These are phyloP conservation scores for Achroia grisella DNA, from an alignment of 1,140 invertebrate genomes.

Conservation along the genomic window DNA sequence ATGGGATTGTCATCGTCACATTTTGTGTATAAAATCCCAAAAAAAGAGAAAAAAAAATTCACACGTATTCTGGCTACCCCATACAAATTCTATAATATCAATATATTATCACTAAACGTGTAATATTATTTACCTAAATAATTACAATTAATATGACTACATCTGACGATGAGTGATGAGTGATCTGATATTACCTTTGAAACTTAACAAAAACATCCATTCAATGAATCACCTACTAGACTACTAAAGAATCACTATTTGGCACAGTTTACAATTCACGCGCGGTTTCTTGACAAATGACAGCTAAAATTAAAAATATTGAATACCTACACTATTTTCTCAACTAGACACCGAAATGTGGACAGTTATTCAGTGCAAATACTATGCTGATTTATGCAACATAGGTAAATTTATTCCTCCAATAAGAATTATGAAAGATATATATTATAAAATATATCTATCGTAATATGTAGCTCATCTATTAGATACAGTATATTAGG, in stretches of 20 bases:
- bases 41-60: not conserved
- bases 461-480: too few relatives aligned
- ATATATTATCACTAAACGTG: too few relatives aligned
- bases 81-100: too few relatives aligned
- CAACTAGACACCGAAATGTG: not conserved
- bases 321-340: conserved; percentile 5
- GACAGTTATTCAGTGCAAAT: not conserved
- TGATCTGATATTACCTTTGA: not conserved
- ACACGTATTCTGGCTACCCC: too few relatives aligned
- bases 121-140: too few relatives aligned
- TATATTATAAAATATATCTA: too few relatives aligned
- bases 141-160: too few relatives aligned
- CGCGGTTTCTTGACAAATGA: conserved; percentile 44
- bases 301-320: conserved; percentile 51
- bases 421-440: too few relatives aligned
- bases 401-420: not conserved
- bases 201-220: not conserved
- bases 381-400: not conserved
- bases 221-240: conserved; percentile 34
- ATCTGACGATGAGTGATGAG: not conserved
- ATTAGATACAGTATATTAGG: not conserved
- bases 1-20: too few relatives aligned
- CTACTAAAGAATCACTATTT: conserved; percentile 44
- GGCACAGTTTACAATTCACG: conserved; percentile 35
- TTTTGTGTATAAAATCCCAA: too few relatives aligned